Conservation (phyloP, 2,888 invertebrate genomes). For the Chymomyza amoena region DNA sequence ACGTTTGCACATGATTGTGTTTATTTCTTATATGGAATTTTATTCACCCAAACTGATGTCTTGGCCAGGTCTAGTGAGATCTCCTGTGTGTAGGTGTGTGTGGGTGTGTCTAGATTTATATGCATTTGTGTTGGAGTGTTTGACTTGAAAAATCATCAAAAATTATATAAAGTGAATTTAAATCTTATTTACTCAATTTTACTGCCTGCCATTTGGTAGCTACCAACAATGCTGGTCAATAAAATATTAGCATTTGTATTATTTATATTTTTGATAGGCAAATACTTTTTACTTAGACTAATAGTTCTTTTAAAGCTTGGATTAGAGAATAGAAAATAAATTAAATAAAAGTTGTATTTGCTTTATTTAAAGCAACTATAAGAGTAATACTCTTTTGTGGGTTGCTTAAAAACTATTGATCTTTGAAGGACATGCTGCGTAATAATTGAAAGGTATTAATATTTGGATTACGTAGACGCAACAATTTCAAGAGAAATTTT, state of each 20-base stretch:
- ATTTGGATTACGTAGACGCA: too few relatives aligned
- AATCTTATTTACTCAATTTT: slow-evolving; percentile 68
- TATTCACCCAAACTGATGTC: slow-evolving; percentile 19
- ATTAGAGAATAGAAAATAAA: too few relatives aligned
- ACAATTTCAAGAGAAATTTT: too few relatives aligned
- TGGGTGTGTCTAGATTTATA: slow-evolving; percentile 3
- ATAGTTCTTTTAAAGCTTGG: too few relatives aligned
- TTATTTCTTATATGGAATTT: slow-evolving; percentile 63
- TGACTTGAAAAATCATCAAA: slow-evolving; percentile 70
- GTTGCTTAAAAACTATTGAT: too few relatives aligned
- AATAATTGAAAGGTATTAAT: too few relatives aligned
- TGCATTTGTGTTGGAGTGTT: slow-evolving; percentile 28
- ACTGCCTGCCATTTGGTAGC: slow-evolving; percentile 41
- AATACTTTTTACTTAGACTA: too few relatives aligned
- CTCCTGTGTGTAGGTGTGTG: too few relatives aligned
- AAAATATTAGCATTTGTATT: slow-evolving; percentile 15
- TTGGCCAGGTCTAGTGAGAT: not conserved
- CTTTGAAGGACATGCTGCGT: too few relatives aligned
- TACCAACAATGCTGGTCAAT: slow-evolving; percentile 17
- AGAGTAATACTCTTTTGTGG: too few relatives aligned
- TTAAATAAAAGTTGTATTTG: too few relatives aligned
- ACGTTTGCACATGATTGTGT: slow-evolving; percentile 74
- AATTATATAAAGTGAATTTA: slow-evolving; percentile 73
- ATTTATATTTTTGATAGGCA: not conserved
- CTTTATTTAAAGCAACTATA: too few relatives aligned